Evolutionary conservation across 2,888 invertebrate genomes (phyloP).

Genomic region (Griposia aprilina): DNA sequence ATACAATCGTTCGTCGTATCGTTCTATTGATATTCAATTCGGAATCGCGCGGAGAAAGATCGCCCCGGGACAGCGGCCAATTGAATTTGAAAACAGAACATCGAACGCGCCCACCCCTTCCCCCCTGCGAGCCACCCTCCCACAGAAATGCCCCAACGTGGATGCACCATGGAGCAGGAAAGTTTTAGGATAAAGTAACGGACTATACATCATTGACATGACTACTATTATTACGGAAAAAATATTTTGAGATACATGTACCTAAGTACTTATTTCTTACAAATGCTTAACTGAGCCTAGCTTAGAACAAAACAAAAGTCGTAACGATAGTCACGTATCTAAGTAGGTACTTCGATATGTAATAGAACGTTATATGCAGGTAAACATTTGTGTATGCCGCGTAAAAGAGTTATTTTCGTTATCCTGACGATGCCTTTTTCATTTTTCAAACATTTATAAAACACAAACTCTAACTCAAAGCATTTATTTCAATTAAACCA

Average conservation of each 20-base stretch:
- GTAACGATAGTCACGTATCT: background rate
- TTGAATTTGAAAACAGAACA: slow-evolving; percentile 90
- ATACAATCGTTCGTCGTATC: slow-evolving; percentile 75
- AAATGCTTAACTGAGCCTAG: background rate
- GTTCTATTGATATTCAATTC: slow-evolving; percentile 90
- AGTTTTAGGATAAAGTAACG: slow-evolving; percentile 4
- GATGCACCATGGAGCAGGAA: slow-evolving; percentile 64
- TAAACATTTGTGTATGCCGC: background rate
- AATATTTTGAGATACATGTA: background rate
- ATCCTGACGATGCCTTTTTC: background rate
- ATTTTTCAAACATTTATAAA: background rate
- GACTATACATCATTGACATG: background rate
- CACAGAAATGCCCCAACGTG: slow-evolving; percentile 59
- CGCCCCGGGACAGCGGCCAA: slow-evolving; percentile 89
- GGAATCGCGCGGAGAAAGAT: slow-evolving; percentile 87
- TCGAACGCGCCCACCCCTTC: slow-evolving; percentile 72
- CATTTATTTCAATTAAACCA: too few species aligned
- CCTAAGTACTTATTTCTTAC: background rate
- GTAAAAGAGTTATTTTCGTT: background rate
- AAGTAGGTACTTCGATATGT: background rate
- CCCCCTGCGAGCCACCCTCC: slow-evolving; percentile 54
- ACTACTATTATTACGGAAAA: background rate
- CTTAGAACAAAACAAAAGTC: background rate
- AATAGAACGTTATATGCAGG: background rate
- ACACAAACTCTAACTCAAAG: too few species aligned